Percentiles rank a stretch among this genome's conserved stretches.
Conservation (phyloP, 2,888 invertebrate species). For the Temnothorax ravouxi region DNA sequence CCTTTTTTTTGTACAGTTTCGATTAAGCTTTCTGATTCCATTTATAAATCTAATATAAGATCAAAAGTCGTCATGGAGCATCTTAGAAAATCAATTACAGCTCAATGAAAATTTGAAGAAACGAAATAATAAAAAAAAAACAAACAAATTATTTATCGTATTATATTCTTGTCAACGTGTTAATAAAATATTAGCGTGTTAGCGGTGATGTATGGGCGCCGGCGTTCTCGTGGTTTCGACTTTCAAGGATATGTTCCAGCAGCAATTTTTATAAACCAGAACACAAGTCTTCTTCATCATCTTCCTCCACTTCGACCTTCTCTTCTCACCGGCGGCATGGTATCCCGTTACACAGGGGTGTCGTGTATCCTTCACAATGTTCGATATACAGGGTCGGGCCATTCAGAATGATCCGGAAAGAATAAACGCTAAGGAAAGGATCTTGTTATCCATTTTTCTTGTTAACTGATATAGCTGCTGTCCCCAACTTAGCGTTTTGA, state of each 20-base stretch:
- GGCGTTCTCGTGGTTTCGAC: conserved; percentile 67
- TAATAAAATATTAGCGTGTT: conserved; percentile 31
- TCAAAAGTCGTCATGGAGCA: background rate
- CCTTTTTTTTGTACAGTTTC: background rate
- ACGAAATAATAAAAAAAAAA: conserved; percentile 6
- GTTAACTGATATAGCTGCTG: no score
- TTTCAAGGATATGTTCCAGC: conserved; percentile 63
- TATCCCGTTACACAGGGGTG: conserved; percentile 80
- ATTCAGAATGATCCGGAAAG: conserved; percentile 26
- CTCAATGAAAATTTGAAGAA: background rate
- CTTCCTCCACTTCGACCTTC: background rate
- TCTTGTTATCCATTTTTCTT: no score
- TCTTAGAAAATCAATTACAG: background rate
- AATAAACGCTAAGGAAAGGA: conserved; percentile 19
- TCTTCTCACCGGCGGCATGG: conserved; percentile 70
- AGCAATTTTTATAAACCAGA: conserved; percentile 59
- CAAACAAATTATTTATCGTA: background rate
- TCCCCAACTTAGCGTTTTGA: no score
- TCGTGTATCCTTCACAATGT: conserved; percentile 73
- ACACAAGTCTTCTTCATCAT: conserved; percentile 51
- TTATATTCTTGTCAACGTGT: conserved; percentile 23
- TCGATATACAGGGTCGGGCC: conserved; percentile 17
- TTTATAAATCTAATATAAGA: background rate
- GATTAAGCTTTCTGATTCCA: background rate
- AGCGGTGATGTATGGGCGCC: conserved; percentile 63